These are phyloP conservation scores for Tiliacea citrago DNA, from an alignment of 2,888 invertebrate species.

Conservation along the genomic window DNA sequence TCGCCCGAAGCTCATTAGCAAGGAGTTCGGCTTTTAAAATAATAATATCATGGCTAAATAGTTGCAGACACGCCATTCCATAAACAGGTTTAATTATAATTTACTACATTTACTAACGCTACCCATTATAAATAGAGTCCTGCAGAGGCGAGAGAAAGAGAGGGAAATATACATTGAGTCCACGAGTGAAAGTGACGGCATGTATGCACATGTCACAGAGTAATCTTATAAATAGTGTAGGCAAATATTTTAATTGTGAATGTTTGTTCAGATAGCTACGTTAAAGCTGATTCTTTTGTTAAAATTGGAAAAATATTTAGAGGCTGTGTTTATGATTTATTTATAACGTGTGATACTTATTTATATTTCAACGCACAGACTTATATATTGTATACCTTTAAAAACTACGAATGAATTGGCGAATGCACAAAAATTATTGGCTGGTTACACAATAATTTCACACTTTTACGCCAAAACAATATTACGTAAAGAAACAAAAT, in stretches of 20 bases:
- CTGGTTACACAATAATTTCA: neutral
- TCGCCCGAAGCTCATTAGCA: conserved; percentile 60
- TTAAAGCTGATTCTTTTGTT: conserved; percentile 10
- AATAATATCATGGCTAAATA: conserved; percentile 65
- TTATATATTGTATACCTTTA: neutral
- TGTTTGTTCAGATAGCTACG: conserved; percentile 22
- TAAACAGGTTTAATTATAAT: conserved; percentile 69
- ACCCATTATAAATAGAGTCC: conserved; percentile 69
- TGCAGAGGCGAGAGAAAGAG: conserved; percentile 65
- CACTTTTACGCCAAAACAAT: neutral
- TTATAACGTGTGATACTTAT: conserved; percentile 7
- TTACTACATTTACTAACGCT: conserved; percentile 68
- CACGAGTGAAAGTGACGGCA: conserved; percentile 45
- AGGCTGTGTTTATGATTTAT: neutral
- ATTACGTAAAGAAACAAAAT: too few relatives aligned
- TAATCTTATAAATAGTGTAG: conserved; percentile 56
- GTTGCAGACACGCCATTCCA: conserved; percentile 68
- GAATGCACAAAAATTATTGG: neutral
- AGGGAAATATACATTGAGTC: conserved; percentile 11
- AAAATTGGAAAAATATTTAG: neutral
- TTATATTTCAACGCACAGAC: conserved; percentile 21
- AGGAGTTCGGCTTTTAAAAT: conserved; percentile 65
- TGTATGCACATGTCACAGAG: conserved; percentile 68
- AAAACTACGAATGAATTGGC: neutral
- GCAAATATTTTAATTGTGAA: conserved; percentile 56